Conservation (phyloP, 2,888 invertebrate species). For the Agrypnus murinus region DNA sequence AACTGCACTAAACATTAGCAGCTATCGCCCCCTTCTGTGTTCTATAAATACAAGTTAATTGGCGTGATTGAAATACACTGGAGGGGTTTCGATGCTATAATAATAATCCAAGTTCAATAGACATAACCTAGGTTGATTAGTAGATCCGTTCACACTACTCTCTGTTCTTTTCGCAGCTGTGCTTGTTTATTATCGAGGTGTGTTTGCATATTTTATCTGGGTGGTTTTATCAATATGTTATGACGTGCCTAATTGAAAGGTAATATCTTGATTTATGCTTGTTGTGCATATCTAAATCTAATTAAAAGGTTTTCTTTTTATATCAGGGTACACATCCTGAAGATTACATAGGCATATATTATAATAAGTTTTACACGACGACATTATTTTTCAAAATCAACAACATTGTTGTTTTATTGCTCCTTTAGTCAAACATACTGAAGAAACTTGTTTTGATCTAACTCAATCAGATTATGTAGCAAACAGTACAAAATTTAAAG, state of each 20-base stretch:
- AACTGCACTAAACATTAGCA: slow-evolving; percentile 21
- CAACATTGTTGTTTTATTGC: too few relatives aligned
- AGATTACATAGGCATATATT: too few relatives aligned
- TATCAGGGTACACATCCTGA: too few relatives aligned
- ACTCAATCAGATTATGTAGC: background rate
- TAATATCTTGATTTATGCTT: slow-evolving; percentile 23
- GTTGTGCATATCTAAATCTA: too few relatives aligned
- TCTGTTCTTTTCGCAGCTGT: slow-evolving; percentile 36
- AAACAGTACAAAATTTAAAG: slow-evolving; percentile 13
- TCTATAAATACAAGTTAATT: slow-evolving; percentile 36
- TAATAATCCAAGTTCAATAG: slow-evolving; percentile 34
- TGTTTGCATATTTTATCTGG: slow-evolving; percentile 34
- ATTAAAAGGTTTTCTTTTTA: too few relatives aligned
- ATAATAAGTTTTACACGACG: too few relatives aligned
- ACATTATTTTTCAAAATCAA: too few relatives aligned
- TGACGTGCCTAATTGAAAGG: slow-evolving; percentile 35
- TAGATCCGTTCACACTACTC: slow-evolving; percentile 36
- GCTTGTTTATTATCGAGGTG: slow-evolving; percentile 30
- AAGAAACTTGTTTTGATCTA: background rate
- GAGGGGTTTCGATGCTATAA: slow-evolving; percentile 16
- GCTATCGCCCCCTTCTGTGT: slow-evolving; percentile 16
- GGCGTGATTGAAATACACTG: slow-evolving; percentile 18
- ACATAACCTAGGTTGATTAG: slow-evolving; percentile 34
- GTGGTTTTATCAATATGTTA: slow-evolving; percentile 30
- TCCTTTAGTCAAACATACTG: too few relatives aligned